Conservation (phyloP, 1,140 invertebrate species). For the Oedothorax gibbosus region DNA sequence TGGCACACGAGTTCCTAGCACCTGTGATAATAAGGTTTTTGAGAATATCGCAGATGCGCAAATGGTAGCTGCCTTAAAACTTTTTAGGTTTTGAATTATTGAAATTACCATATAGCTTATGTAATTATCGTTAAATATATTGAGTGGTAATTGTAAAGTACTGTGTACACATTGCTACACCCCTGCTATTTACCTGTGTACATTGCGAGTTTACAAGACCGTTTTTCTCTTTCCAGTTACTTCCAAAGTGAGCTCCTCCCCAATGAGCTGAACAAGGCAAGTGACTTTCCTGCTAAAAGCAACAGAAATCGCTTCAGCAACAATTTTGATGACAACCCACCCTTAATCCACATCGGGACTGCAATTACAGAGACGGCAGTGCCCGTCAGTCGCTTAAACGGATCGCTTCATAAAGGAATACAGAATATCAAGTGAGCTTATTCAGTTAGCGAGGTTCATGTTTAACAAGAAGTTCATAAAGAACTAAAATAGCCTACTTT, state of each 20-base stretch:
- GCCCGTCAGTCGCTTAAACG: neutral
- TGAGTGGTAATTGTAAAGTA: no score
- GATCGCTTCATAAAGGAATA: slow-evolving; percentile 6
- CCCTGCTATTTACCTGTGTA: no score
- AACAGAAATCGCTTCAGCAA: neutral
- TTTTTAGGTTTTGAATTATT: no score
- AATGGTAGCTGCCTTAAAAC: no score
- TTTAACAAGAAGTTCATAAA: neutral
- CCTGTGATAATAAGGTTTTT: no score
- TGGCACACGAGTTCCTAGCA: no score
- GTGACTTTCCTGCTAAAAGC: slow-evolving; percentile 13
- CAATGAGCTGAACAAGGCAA: slow-evolving; percentile 46
- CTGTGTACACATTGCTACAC: no score
- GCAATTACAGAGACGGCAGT: neutral
- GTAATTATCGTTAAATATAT: no score
- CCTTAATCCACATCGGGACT: slow-evolving; percentile 9
- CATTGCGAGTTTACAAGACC: neutral
- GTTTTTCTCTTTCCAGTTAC: slow-evolving; percentile 58
- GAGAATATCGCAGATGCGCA: no score
- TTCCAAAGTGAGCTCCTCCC: slow-evolving; percentile 62
- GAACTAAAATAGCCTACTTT: no score
- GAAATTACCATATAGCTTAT: no score
- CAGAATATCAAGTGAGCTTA: slow-evolving; percentile 17
- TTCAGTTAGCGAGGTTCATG: neutral
- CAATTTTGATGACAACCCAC: neutral